Evolutionary conservation across 2,113 vertebrate species (phyloP).

Genomic region (Pardalotus punctatus): DNA sequence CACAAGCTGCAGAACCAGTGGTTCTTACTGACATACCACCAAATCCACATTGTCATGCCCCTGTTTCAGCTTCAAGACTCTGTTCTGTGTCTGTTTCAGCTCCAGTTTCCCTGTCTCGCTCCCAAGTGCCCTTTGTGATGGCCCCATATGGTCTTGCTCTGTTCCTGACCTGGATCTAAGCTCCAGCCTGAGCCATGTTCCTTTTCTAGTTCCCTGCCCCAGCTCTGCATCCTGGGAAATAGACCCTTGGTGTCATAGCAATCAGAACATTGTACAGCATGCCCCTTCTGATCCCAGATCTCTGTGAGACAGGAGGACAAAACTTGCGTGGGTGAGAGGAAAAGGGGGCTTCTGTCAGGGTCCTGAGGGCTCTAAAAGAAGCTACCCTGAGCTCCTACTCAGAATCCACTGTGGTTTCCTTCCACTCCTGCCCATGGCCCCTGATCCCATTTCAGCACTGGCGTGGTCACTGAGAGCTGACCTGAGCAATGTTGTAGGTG

Average conservation of each 20-base stretch:
- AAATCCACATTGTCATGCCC: not conserved
- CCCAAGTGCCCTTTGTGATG: not conserved
- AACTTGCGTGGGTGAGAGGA: not conserved
- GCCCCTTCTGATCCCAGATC: not conserved
- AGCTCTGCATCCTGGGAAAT: not conserved
- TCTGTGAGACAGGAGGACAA: not conserved
- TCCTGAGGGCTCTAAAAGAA: not conserved
- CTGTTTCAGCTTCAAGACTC: not conserved
- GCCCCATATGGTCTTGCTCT: not conserved
- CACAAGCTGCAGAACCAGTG: not conserved
- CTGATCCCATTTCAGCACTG: not conserved
- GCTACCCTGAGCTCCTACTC: not conserved
- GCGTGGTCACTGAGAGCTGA: not conserved
- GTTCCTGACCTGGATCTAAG: not conserved
- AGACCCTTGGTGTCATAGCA: not conserved
- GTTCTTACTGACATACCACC: not conserved
- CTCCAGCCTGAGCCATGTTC: fast-evolving
- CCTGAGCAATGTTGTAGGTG: not conserved
- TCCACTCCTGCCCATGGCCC: not conserved
- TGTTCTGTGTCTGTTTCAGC: not conserved
- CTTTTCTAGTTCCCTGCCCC: not conserved
- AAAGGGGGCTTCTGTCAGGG: fast-evolving
- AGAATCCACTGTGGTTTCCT: not conserved
- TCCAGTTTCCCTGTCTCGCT: not conserved
- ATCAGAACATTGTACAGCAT: not conserved